Percentiles rank a stretch among this genome's conserved stretches.
phyloP scores from a whole-genome alignment of 2,797 vertebrate species.

The Enteromius anoplus region DNA sequence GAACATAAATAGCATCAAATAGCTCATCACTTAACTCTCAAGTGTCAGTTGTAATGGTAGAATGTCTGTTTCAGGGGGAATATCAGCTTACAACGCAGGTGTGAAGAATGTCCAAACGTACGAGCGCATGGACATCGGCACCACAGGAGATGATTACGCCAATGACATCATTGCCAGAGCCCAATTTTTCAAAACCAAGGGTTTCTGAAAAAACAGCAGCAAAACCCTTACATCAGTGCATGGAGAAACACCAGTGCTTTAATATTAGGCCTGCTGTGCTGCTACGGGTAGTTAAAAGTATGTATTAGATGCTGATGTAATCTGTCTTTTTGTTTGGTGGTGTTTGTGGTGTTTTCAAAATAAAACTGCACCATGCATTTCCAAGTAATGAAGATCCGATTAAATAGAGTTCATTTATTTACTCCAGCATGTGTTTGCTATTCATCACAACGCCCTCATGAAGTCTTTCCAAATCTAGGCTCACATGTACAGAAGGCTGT shows the following conservation, averaged over 20 bases:
- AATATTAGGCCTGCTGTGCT: not conserved
- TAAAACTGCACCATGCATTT: not conserved
- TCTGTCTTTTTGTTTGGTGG: not conserved
- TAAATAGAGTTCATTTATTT: not conserved
- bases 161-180: conserved; percentile 66
- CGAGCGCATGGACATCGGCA: conserved; percentile 59
- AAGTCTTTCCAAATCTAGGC: not conserved
- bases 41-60: not conserved
- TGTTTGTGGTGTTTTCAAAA: not conserved
- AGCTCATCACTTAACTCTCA: too few species aligned
- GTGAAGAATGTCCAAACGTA: conserved; percentile 58
- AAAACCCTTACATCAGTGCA: too few species aligned
- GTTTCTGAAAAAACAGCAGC: conserved; percentile 46
- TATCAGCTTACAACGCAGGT: conserved; percentile 65
- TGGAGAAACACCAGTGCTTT: not conserved
- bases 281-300: not conserved
- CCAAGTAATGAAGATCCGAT: not conserved
- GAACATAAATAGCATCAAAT: too few species aligned
- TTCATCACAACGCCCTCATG: too few species aligned
- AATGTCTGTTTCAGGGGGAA: conserved; percentile 60
- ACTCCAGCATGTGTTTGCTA: not conserved
- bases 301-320: not conserved
- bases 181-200: conserved; percentile 59
- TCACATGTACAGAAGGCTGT: not conserved
- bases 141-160: conserved; percentile 62